Evolutionary conservation across 2,113 vertebrate genomes (phyloP).

Genomic region (Sturnus vulgaris): DNA sequence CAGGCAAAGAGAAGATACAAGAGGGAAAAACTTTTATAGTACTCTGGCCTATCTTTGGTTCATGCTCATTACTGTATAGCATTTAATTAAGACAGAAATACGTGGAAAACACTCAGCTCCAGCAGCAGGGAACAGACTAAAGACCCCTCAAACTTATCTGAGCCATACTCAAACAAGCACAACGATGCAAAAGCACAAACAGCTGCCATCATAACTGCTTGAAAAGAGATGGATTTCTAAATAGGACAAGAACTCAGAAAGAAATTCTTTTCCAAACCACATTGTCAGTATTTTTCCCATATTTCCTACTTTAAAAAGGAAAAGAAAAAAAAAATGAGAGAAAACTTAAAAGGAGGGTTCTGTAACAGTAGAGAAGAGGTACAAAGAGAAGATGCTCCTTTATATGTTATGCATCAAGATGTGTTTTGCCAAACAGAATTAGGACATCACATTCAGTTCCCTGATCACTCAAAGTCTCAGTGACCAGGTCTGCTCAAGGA

Average conservation of each 20-base stretch:
- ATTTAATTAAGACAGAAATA: not conserved
- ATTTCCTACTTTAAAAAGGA: not conserved
- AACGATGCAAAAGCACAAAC: slow-evolving; percentile 59
- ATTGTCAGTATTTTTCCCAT: not conserved
- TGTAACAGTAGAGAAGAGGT: not conserved
- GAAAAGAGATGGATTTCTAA: not conserved
- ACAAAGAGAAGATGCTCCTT: not conserved
- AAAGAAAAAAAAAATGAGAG: not conserved
- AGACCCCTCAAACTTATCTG: not conserved
- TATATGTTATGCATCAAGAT: not conserved
- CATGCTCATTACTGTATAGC: not conserved
- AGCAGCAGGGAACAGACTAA: not conserved
- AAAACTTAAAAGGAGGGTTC: not conserved
- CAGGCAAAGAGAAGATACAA: not conserved
- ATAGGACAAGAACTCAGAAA: not conserved
- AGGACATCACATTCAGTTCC: not conserved
- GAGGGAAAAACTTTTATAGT: not conserved
- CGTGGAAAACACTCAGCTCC: not conserved
- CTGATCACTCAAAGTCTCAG: not conserved
- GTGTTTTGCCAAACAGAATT: not conserved
- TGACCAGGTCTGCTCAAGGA: not conserved
- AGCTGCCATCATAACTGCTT: not conserved
- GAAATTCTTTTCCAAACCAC: not conserved
- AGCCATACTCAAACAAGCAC: slow-evolving; percentile 56
- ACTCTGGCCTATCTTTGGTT: not conserved